These are phyloP conservation scores for Lycocorax pyrrhopterus DNA, from an alignment of 2,113 vertebrate species.

Conservation along the genomic window DNA sequence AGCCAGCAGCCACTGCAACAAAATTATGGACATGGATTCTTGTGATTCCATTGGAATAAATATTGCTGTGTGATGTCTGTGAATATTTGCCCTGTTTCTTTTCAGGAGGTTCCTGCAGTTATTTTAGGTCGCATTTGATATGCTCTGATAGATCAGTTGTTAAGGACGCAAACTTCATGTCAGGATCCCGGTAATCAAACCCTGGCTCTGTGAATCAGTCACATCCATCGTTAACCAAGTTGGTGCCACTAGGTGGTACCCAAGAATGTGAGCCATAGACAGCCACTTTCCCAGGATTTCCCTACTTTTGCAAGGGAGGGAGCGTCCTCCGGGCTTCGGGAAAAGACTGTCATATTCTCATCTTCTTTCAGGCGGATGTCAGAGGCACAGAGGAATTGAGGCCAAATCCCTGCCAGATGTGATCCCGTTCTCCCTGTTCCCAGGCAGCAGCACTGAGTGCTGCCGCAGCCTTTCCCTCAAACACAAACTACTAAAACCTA, in stretches of 20 bases:
- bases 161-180: neutral
- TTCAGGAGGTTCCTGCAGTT: neutral
- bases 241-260: constrained; percentile 56
- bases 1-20: rapidly evolving
- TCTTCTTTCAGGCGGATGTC: neutral
- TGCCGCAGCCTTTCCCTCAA: neutral
- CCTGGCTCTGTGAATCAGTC: neutral
- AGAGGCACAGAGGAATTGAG: neutral
- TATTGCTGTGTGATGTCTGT: neutral
- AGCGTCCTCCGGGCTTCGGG: neutral
- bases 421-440: neutral
- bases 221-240: neutral
- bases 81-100: neutral
- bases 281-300: neutral
- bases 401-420: neutral
- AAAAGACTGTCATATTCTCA: neutral
- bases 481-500: neutral
- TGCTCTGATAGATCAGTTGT: neutral
- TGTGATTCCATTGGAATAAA: neutral
- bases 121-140: neutral
- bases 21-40: neutral
- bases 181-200: neutral
- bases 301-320: neutral
- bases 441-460: neutral
- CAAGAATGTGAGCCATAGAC: constrained; percentile 41